Evolutionary conservation across 2,113 vertebrate species (phyloP), one percentile per base, ranked within the genome.

Genomic region (Sinocyclocheilus anophthalmus): DNA sequence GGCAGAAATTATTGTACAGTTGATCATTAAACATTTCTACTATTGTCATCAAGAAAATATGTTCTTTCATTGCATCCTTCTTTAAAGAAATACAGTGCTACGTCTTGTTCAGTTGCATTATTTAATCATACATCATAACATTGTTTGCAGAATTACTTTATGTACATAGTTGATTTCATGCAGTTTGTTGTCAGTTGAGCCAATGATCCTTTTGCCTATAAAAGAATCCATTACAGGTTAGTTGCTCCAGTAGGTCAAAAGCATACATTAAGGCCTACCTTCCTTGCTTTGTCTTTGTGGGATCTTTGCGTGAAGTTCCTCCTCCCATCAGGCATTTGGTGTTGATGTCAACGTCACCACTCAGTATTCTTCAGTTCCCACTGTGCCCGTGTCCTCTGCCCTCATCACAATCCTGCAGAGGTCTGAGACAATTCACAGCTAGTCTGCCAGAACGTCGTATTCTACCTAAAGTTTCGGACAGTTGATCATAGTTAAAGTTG

Each of bases 371-470:
- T 76, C 8, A 4, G 48, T 76, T 33, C 30, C 59, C 18, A 80
- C 57, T 42, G 37, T 26, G 59, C 7, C 63, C 7, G 10, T 59
- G 33, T 88, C 67, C 81, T 85, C 73, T 77, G 13, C 83, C 76
- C 81, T 78, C 83, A 20, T 89, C 88, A 50, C 37, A 45, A 61
- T 55, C 83, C 73, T 85, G 73, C 79, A 50, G 50, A 77, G 59
- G 76, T 20, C 61, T 85, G 48, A 88, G 24, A 88, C 79, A 85
- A 26, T 57, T 69, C 50, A 83, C 37, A 77, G 12, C 26, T 76
- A 48, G 39, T 53, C 75, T 78, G 24, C 75, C 37, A 63, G 57
- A 45, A 53, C 26, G 50, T 0, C 14, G 33, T 39, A n/a, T 26
- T 70, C 13, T 20, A 57, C 45, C 45, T 55, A 39, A 2, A 78